A percentile compares a stretch with the other conserved stretches of the same genome.
These are phyloP conservation scores for Pseudopleuronectes americanus DNA, from an alignment of 2,797 vertebrate genomes.

Conservation along the genomic window DNA sequence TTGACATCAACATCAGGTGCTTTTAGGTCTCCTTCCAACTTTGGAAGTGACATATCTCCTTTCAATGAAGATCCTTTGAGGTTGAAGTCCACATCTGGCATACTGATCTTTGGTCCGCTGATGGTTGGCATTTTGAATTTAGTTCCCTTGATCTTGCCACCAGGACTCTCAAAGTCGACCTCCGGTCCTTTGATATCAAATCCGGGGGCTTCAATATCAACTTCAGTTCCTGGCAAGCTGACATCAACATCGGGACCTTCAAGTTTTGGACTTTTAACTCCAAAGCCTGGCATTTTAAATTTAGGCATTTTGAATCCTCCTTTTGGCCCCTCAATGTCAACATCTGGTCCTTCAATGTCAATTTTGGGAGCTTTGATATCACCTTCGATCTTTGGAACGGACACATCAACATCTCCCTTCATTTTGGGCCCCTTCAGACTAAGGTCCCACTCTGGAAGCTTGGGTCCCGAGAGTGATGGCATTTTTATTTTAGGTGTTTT, in stretches of 20 bases:
- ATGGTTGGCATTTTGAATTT: slow-evolving; percentile 13
- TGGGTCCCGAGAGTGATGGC: slow-evolving; percentile 25
- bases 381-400: too few relatives aligned
- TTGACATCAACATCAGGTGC: not conserved
- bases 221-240: too few relatives aligned
- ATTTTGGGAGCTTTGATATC: too few relatives aligned
- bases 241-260: slow-evolving; percentile 39
- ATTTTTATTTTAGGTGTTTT: slow-evolving; percentile 84
- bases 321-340: not conserved
- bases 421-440: too few relatives aligned
- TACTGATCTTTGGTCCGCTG: not conserved
- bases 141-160: slow-evolving; percentile 39
- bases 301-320: slow-evolving; percentile 46
- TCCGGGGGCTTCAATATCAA: too few relatives aligned
- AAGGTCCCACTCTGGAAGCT: slow-evolving; percentile 11
- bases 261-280: too few relatives aligned
- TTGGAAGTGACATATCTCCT: slow-evolving; percentile 8
- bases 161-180: slow-evolving; percentile 38
- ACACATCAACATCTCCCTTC: too few relatives aligned
- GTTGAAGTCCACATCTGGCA: slow-evolving; percentile 1
- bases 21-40: slow-evolving; percentile 1
- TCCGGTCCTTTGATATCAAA: too few relatives aligned
- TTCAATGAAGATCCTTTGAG: slow-evolving; percentile 3
- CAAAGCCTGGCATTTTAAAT: slow-evolving; percentile 63
- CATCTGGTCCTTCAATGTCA: too few relatives aligned